These are phyloP conservation scores for Trichonephila clavata DNA, from an alignment of 1,140 invertebrate species.

Conservation along the genomic window DNA sequence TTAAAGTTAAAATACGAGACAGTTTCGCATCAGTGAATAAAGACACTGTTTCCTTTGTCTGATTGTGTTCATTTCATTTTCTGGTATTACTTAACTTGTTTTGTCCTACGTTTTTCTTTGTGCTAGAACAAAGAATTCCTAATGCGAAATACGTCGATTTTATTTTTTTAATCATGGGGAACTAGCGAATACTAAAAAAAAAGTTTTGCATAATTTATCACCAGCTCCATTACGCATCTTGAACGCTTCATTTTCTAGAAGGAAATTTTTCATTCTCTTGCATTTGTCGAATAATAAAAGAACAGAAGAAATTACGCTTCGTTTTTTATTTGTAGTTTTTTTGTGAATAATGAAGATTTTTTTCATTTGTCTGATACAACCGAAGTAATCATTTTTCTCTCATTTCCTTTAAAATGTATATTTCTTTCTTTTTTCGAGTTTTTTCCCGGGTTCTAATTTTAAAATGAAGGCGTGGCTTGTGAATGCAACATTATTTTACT, in stretches of 20 bases:
- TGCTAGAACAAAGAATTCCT: constrained; percentile 36
- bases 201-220: constrained; percentile 66
- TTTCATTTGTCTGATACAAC: constrained; percentile 12
- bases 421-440: background rate
- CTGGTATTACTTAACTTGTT: constrained; percentile 46
- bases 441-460: background rate
- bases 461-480: background rate
- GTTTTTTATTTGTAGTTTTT: background rate
- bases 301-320: constrained; percentile 35
- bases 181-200: background rate
- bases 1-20: background rate
- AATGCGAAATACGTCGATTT: constrained; percentile 32
- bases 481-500: background rate
- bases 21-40: constrained; percentile 9
- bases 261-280: constrained; percentile 52
- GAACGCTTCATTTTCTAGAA: constrained; percentile 64
- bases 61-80: constrained; percentile 32
- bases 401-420: constrained; percentile 17
- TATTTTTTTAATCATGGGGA: constrained; percentile 38
- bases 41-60: background rate
- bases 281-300: constrained; percentile 55
- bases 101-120: constrained; percentile 38
- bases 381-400: constrained; percentile 63
- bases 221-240: constrained; percentile 44
- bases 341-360: constrained; percentile 15